These are phyloP conservation scores for Phlogophora meticulosa DNA, from an alignment of 2,888 invertebrate genomes.

Conservation along the genomic window DNA sequence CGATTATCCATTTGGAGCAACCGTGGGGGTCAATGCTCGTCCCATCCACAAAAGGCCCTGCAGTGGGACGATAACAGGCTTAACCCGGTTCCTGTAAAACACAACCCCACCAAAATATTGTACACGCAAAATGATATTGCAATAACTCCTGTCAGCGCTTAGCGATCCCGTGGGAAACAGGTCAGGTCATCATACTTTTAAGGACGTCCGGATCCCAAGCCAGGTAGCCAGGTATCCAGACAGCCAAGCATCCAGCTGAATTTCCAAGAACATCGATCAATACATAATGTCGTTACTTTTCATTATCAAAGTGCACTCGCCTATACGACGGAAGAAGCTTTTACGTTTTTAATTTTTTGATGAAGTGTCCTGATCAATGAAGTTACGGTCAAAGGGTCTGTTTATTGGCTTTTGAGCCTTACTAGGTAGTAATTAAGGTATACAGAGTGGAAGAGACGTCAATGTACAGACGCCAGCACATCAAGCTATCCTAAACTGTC, in stretches of 20 bases:
- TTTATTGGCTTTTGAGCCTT: no score
- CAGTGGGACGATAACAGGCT: no score
- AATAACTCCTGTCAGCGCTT: neutral
- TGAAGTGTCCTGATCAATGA: neutral
- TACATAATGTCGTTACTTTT: neutral
- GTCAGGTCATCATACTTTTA: constrained; percentile 21
- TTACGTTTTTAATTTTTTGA: neutral
- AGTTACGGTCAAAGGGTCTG: no score
- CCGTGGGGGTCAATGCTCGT: no score
- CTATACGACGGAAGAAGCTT: neutral
- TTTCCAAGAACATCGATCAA: neutral
- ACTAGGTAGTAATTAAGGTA: no score
- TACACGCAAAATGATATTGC: neutral
- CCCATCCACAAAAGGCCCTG: no score
- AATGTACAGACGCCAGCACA: no score
- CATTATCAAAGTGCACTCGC: constrained; percentile 11
- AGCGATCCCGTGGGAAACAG: neutral
- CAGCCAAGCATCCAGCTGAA: neutral
- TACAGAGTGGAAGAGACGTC: no score
- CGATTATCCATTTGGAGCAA: no score
- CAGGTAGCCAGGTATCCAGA: neutral
- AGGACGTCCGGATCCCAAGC: neutral
- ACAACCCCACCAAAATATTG: neutral
- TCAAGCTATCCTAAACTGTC: no score
- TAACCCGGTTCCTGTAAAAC: neutral